Base-by-base conservation (phyloP, 2,797 vertebrate species). In the Etheostoma perlongum region DNA sequence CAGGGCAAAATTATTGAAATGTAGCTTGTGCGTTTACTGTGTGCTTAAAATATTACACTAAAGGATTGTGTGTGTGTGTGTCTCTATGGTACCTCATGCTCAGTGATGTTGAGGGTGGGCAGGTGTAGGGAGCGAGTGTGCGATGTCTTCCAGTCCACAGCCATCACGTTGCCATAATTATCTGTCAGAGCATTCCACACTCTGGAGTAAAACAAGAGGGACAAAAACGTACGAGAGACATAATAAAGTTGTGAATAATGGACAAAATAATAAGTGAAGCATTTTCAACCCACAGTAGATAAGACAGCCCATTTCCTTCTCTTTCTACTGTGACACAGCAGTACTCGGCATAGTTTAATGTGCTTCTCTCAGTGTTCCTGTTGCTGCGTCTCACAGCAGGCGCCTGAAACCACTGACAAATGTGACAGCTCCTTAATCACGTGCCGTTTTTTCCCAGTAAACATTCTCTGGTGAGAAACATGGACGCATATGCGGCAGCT, bases 131-230 rank as follows among this genome's bases (percentile, higher is more conserved):
- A 93, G 84, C 98, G 97, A 23, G 96, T 97, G 84, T 97, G 96
- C n/a, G 98, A 99, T 3, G 97, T 97, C 81, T 97, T 99, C 98
- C 98, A 99, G 93, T 99, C 97, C 80, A 99, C 97, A 1, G 98
- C 96, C 97, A 99, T 98, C 81, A 99, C 97, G 0, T 99, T 98
- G 68, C 98, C 98, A 25, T 96, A 99, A 89, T 99, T 99, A 91
- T 98, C 97, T 0, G 97, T 99, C 90, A 99, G 89, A 73, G 98
- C 94, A 78, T 98, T 99, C 98, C 98, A 99, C 77, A 99, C 97
- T 89, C 98, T 99, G 70, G 30, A 81, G 74, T 36, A 72, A 42
- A 67, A n/a, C 2, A 48, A 57, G 49, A 63, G 49, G 2, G 21
- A 58, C 10, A 10, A 19, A 5, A n/a, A 4, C 7, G 7, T 5